A percentile compares a stretch with the other conserved stretches of the same genome.
Conservation (phyloP, 1,140 invertebrate genomes). For the Teleopsis dalmanni region DNA sequence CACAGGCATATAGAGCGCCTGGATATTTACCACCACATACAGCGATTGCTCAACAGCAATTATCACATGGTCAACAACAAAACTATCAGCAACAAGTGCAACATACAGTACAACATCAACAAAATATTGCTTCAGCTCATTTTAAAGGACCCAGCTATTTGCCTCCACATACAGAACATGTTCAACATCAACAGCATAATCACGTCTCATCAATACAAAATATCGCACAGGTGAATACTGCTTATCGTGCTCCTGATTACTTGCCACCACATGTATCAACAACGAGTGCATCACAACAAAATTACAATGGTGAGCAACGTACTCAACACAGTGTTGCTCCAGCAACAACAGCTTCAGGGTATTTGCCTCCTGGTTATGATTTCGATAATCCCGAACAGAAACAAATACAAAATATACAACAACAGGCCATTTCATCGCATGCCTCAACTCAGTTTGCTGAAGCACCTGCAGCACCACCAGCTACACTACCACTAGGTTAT, state of each 20-base stretch:
- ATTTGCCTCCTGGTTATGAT: slow-evolving; percentile 32
- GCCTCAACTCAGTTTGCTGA: too few species aligned
- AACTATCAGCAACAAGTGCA: too few species aligned
- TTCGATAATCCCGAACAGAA: slow-evolving; percentile 24
- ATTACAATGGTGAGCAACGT: not conserved
- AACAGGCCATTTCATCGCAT: too few species aligned
- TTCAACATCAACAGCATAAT: too few species aligned
- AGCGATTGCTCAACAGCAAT: not conserved
- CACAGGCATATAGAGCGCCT: not conserved
- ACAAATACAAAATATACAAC: too few species aligned
- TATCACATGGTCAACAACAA: too few species aligned
- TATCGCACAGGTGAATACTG: not conserved
- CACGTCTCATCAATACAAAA: too few species aligned
- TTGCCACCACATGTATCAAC: too few species aligned
- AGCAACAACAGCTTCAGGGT: slow-evolving; percentile 12
- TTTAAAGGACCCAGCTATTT: too few species aligned
- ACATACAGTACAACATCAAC: too few species aligned
- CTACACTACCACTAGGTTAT: slow-evolving; percentile 30
- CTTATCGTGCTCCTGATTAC: not conserved
- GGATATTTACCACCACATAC: not conserved
- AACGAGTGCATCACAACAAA: slow-evolving; percentile 1
- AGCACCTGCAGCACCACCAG: slow-evolving; percentile 4
- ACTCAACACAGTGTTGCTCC: not conserved
- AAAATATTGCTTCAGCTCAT: too few species aligned
- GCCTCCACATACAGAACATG: too few species aligned